Evolutionary conservation across 2,797 vertebrate species (phyloP), one percentile per base, ranked within the genome.

Genomic region (Galago senegalensis): DNA sequence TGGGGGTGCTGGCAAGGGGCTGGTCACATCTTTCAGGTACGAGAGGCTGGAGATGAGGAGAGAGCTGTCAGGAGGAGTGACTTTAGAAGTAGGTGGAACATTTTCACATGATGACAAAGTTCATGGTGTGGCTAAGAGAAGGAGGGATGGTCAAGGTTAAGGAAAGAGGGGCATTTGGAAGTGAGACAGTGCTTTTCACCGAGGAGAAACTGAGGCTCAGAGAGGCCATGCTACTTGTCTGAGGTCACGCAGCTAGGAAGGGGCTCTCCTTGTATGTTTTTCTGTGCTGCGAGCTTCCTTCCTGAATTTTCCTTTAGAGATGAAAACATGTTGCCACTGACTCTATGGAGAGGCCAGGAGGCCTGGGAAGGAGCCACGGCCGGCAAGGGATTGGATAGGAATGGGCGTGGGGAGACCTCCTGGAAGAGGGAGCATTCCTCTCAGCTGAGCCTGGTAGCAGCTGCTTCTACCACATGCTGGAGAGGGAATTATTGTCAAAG

Each of bases 351-450:
- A 70, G 10, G 17, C 56, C 34, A 7, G 25, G 37, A 72, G 49
- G 85, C 60, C n/a, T 58, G 37, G 34, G 37, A 27, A 23, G 76
- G 60, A 72, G 14, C 16, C 11, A 0, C 13, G 37, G 34, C 72
- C 58, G 4, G 10, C 23, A 13, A 8, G 7, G 27, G 3, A 31
- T 7, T 43, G 31, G 31, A 14, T 7, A 0, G 9, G 12, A 16
- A 6, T 34, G 69, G 2, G 2, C 3, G 2, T 11, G 3, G 72
- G 73, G 43, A 85, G 94, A 63, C 75, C 56, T 77, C 72, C 77
- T 65, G 46, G n/a, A 93, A 83, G 69, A 73, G n/a, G 34, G 25
- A 61, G 40, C 65, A 3, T 29, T 46, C 8, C 13, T 37, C 58
- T 81, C 16, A 29, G 27, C 83, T 11, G 65, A 91, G 58, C 72